Evolutionary conservation across 2,888 invertebrate genomes (phyloP).

Genomic region (Liposcelis brunnea): DNA sequence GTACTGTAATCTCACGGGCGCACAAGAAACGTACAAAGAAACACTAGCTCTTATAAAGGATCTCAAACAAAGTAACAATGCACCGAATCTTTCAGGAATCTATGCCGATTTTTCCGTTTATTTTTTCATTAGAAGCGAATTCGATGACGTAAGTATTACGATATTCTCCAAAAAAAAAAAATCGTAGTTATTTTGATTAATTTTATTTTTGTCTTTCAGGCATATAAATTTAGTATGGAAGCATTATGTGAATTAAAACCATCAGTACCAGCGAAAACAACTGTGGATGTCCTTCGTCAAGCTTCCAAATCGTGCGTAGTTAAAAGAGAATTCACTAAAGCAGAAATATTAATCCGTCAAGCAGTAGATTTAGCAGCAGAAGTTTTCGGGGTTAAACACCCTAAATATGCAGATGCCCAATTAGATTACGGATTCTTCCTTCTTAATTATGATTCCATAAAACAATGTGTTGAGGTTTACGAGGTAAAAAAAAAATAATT

Average conservation of each 20-base stretch:
- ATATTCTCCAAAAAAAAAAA: too few species aligned
- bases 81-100: slow-evolving; percentile 45
- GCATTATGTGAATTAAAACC: slow-evolving; percentile 51
- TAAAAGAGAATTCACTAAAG: slow-evolving; percentile 66
- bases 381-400: slow-evolving; percentile 48
- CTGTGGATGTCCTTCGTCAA: slow-evolving; percentile 67
- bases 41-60: slow-evolving; percentile 34
- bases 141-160: slow-evolving; percentile 44
- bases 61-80: slow-evolving; percentile 28
- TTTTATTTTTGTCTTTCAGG: slow-evolving; percentile 23
- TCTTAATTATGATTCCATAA: slow-evolving; percentile 71
- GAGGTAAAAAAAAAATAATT: too few species aligned
- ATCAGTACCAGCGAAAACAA: slow-evolving; percentile 44
- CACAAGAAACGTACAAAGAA: slow-evolving; percentile 49
- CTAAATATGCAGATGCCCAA: slow-evolving; percentile 67
- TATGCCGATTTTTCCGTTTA: slow-evolving; percentile 70
- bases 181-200: not conserved
- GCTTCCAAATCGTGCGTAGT: slow-evolving; percentile 81
- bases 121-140: slow-evolving; percentile 72
- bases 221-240: slow-evolving; percentile 57
- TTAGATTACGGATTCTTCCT: slow-evolving; percentile 83
- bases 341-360: slow-evolving; percentile 65
- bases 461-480: slow-evolving; percentile 70
- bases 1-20: slow-evolving; percentile 63
- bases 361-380: slow-evolving; percentile 50